Evolutionary conservation across 1,140 invertebrate species (phyloP).

Genomic region (Megathymus violae): DNA sequence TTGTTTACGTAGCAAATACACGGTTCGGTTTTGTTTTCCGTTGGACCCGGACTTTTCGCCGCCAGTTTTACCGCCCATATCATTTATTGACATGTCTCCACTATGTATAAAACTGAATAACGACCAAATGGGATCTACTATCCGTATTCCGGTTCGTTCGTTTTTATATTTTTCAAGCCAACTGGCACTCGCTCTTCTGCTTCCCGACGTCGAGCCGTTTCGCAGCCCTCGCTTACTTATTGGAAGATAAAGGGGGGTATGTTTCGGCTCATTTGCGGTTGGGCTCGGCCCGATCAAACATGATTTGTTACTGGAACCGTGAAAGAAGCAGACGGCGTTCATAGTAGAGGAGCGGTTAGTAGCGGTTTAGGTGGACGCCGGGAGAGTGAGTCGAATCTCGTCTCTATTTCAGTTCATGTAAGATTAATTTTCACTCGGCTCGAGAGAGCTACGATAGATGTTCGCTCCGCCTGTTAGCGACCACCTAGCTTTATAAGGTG

Average conservation of each 20-base stretch:
- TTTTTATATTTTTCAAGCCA: constrained; percentile 73
- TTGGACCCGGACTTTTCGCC: constrained; percentile 40
- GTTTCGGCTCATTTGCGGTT: constrained; percentile 76
- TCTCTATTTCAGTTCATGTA: constrained; percentile 41
- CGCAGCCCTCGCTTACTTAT: constrained; percentile 65
- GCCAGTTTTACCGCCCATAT: constrained; percentile 52
- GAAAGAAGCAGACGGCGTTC: constrained; percentile 48
- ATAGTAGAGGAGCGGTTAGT: constrained; percentile 46
- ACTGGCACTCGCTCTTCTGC: constrained; percentile 53
- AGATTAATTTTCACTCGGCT: constrained; percentile 35
- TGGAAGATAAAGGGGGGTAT: constrained; percentile 75
- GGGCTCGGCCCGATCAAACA: constrained; percentile 63
- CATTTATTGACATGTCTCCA: constrained; percentile 47
- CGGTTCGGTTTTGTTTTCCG: constrained; percentile 44
- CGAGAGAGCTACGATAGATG: not conserved
- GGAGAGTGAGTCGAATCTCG: constrained; percentile 35
- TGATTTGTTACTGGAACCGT: constrained; percentile 69
- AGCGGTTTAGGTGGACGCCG: constrained; percentile 1
- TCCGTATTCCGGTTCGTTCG: constrained; percentile 67
- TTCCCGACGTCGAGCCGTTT: constrained; percentile 49
- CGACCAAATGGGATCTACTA: constrained; percentile 60
- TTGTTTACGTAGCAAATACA: constrained; percentile 36
- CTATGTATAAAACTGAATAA: constrained; percentile 61
- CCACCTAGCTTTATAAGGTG: constrained; percentile 1
- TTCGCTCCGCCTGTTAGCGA: constrained; percentile 19